A percentile compares a stretch with the other conserved stretches of the same genome.
These are phyloP conservation scores for Manacus vitellinus DNA, from an alignment of 2,113 vertebrate genomes.

Conservation along the genomic window DNA sequence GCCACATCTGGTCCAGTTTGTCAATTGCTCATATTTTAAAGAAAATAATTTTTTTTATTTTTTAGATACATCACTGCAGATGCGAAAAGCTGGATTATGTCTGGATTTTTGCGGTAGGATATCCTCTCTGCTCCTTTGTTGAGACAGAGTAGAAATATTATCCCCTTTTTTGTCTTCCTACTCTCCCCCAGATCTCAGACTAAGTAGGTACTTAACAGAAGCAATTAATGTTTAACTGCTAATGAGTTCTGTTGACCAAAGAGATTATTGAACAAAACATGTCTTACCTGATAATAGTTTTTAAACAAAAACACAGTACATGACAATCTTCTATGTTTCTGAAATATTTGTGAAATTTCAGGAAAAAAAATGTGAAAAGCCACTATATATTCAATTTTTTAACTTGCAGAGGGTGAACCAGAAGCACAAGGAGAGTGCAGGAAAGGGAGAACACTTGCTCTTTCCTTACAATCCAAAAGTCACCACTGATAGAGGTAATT, in stretches of 20 bases:
- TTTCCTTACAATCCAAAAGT: not conserved
- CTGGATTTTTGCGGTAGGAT: not conserved
- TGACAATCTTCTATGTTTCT: not conserved
- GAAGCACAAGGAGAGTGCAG: not conserved
- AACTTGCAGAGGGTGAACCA: not conserved
- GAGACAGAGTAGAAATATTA: not conserved
- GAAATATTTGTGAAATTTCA: not conserved
- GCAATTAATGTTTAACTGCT: not conserved
- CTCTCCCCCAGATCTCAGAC: not conserved
- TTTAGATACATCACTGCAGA: not conserved
- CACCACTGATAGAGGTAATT: not conserved
- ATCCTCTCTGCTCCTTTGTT: not conserved
- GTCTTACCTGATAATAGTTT: not conserved
- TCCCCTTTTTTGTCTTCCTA: not conserved
- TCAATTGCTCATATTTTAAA: conserved; percentile 7
- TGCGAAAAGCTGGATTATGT: not conserved
- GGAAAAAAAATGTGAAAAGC: not conserved
- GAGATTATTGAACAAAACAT: not conserved
- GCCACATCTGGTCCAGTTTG: not conserved
- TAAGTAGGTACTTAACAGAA: not conserved
- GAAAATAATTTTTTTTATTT: not conserved
- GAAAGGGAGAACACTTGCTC: not conserved
- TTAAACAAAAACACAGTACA: not conserved
- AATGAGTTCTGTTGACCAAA: not conserved
- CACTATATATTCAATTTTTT: not conserved